phyloP scores from a whole-genome alignment of 2,888 invertebrate genomes.

The Salticus scenicus region DNA sequence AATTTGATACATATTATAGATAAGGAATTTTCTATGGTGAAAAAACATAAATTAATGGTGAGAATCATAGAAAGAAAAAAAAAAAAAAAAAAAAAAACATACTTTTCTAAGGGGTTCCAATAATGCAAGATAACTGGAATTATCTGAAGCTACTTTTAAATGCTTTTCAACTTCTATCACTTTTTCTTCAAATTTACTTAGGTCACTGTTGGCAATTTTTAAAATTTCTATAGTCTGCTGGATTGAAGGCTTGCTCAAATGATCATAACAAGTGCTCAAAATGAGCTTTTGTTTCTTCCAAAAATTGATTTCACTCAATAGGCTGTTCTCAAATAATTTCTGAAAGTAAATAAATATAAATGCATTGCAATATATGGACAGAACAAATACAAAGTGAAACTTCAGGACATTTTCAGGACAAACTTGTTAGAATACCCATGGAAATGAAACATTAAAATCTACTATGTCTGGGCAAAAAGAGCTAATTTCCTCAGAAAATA shows the following conservation, averaged over 20 bases:
- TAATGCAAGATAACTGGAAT: constrained; percentile 85
- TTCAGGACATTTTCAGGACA: too few relatives aligned
- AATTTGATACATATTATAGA: too few relatives aligned
- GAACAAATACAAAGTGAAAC: too few relatives aligned
- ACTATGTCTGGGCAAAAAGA: too few relatives aligned
- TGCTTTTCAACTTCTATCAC: constrained; percentile 81
- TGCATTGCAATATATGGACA: too few relatives aligned
- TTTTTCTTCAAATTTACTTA: constrained; percentile 79
- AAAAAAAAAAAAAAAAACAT: too few relatives aligned
- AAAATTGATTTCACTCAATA: constrained; percentile 88
- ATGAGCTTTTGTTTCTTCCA: constrained; percentile 81
- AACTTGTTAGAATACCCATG: too few relatives aligned
- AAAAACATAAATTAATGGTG: too few relatives aligned
- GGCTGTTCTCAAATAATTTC: constrained; percentile 83
- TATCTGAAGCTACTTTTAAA: constrained; percentile 85
- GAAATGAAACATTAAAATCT: too few relatives aligned
- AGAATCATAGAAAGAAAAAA: too few relatives aligned
- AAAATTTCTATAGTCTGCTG: constrained; percentile 81
- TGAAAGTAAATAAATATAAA: constrained; percentile 73
- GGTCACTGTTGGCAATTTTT: constrained; percentile 76
- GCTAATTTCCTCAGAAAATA: too few relatives aligned
- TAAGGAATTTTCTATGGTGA: too few relatives aligned
- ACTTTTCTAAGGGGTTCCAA: constrained; percentile 84
- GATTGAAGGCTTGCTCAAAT: constrained; percentile 84
- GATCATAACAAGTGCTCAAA: constrained; percentile 86